phyloP scores from a whole-genome alignment of 2,797 vertebrate species.

The Macropodus opercularis region DNA sequence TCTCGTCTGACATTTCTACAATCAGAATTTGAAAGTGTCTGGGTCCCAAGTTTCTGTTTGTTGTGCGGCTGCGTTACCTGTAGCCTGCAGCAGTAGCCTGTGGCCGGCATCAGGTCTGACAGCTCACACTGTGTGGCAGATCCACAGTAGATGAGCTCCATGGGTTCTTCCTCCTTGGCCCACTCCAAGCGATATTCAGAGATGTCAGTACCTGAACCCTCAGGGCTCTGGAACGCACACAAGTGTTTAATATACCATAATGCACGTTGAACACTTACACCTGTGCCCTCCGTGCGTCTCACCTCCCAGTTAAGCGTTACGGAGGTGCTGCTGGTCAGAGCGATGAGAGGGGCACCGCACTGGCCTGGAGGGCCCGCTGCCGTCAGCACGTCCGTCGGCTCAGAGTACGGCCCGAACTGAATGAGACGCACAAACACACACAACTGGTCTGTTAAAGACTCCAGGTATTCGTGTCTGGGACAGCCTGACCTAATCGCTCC shows the following conservation, averaged over 20 bases:
- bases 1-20: constrained; percentile 4
- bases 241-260: too few relatives aligned
- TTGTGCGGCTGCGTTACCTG: too few relatives aligned
- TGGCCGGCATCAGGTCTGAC: constrained; percentile 86
- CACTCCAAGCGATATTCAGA: constrained; percentile 96
- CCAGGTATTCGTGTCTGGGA: constrained; percentile 20
- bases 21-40: too few relatives aligned
- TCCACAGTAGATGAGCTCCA: constrained; percentile 90
- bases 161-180: constrained; percentile 88
- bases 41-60: too few relatives aligned
- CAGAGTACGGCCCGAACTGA: constrained; percentile 89
- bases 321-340: constrained; percentile 85
- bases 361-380: constrained; percentile 93
- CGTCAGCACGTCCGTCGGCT: constrained; percentile 88
- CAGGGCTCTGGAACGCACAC: constrained; percentile 84
- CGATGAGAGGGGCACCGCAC: constrained; percentile 88
- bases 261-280: too few relatives aligned
- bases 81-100: constrained; percentile 91
- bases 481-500: constrained; percentile 21
- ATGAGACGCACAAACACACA: constrained; percentile 1
- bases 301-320: constrained; percentile 95
- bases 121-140: constrained; percentile 90
- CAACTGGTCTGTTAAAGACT: too few relatives aligned
- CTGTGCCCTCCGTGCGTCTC: constrained; percentile 69
- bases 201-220: constrained; percentile 92